phyloP scores from a whole-genome alignment of 23 tunicate genomes.

The Phallusia fumigata region DNA sequence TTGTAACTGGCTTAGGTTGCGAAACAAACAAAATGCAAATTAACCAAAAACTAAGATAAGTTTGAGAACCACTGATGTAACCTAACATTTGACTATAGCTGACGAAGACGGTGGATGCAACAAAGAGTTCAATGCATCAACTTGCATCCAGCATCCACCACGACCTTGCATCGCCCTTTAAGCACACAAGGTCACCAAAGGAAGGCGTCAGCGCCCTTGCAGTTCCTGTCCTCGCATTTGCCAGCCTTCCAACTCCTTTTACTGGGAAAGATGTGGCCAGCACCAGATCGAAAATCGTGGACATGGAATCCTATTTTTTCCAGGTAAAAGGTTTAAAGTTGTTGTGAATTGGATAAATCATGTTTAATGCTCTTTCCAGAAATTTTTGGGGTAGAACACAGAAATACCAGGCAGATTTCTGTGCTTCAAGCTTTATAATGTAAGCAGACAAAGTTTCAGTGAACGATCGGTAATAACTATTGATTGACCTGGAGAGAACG shows the following conservation, averaged over 20 bases:
- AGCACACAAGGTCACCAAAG: constrained; percentile 32
- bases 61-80: too few species aligned
- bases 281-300: constrained; percentile 32
- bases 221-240: constrained; percentile 24
- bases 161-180: constrained; percentile 29
- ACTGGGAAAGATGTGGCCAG: constrained; percentile 38
- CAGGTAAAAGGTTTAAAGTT: constrained; percentile 35
- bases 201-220: constrained; percentile 27
- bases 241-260: constrained; percentile 37
- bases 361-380: too few species aligned
- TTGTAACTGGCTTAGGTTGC: too few species aligned
- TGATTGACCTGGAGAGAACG: too few species aligned
- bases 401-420: too few species aligned
- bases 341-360: background rate
- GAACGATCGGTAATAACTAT: too few species aligned
- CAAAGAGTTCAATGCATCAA: constrained; percentile 35
- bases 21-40: too few species aligned
- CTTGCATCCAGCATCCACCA: constrained; percentile 22
- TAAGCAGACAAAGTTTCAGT: too few species aligned
- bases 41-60: too few species aligned
- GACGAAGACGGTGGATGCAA: constrained; percentile 49
- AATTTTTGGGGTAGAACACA: too few species aligned
- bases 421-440: too few species aligned
- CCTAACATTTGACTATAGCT: constrained; percentile 14
- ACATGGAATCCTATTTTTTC: constrained; percentile 56